A percentile compares a stretch with the other conserved stretches of the same genome.
phyloP scores from a whole-genome alignment of 2,113 vertebrate genomes.

The Esox niger region DNA sequence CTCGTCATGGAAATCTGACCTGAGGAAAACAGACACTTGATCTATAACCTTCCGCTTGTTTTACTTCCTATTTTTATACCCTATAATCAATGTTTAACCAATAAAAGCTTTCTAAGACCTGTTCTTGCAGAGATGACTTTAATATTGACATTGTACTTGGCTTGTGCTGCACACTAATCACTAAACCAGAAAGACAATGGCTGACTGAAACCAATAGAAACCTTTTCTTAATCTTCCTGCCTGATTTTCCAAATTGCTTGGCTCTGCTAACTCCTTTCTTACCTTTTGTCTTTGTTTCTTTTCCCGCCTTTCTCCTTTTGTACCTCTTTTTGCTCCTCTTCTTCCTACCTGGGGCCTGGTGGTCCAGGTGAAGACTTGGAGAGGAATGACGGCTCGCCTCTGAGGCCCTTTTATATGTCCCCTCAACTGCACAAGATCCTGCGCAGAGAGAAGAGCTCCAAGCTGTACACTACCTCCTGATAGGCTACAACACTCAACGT shows the following conservation, averaged over 20 bases:
- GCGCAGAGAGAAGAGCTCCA: constrained; percentile 78
- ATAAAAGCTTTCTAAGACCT: too few species aligned
- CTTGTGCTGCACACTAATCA: not conserved
- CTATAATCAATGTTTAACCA: not conserved
- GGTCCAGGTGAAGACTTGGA: constrained; percentile 94
- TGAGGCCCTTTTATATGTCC: constrained; percentile 93
- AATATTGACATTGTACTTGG: not conserved
- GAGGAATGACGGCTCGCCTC: constrained; percentile 89
- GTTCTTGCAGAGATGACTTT: too few species aligned
- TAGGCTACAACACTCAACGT: constrained; percentile 24
- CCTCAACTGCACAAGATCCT: constrained; percentile 88
- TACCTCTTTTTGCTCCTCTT: constrained; percentile 9
- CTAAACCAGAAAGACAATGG: not conserved
- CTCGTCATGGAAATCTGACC: too few species aligned
- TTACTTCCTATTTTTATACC: not conserved
- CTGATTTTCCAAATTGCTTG: constrained; percentile 7
- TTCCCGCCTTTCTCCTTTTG: not conserved
- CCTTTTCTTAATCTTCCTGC: constrained; percentile 25
- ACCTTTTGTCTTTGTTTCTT: constrained; percentile 12
- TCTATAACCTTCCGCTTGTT: not conserved
- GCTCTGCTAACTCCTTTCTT: constrained; percentile 34
- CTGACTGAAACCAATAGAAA: not conserved
- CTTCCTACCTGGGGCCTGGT: constrained; percentile 16
- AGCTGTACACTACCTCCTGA: constrained; percentile 73
- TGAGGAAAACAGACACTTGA: too few species aligned